Evolutionary conservation across 2,797 vertebrate species (phyloP).

Genomic region (Manis pentadactyla): DNA sequence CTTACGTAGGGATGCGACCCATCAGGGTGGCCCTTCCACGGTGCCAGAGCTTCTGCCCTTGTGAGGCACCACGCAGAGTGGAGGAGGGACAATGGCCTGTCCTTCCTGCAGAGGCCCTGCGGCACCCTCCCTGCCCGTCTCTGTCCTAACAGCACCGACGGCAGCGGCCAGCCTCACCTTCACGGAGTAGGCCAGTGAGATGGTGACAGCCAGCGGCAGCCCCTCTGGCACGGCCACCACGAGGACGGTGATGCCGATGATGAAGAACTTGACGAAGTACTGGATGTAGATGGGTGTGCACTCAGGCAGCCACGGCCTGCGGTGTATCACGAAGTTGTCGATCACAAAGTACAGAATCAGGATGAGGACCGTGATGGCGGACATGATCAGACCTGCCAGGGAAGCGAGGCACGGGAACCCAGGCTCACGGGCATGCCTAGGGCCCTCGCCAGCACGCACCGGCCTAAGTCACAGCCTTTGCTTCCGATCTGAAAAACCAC

Average conservation of each 20-base stretch:
- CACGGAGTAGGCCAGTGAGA: slow-evolving; percentile 97
- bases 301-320: slow-evolving; percentile 90
- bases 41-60: background rate
- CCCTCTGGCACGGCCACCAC: slow-evolving; percentile 98
- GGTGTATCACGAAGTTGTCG: slow-evolving; percentile 93
- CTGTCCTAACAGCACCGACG: background rate
- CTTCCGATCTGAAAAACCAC: background rate
- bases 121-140: background rate
- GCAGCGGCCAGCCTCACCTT: slow-evolving; percentile 89
- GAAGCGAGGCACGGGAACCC: background rate
- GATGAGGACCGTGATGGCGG: slow-evolving; percentile 95
- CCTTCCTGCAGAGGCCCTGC: background rate
- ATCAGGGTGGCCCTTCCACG: background rate
- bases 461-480: background rate
- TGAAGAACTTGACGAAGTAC: slow-evolving; percentile 99
- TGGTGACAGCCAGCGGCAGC: slow-evolving; percentile 96
- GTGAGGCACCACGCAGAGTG: background rate
- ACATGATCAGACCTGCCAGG: slow-evolving; percentile 95
- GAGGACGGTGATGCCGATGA: slow-evolving; percentile 97
- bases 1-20: background rate
- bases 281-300: slow-evolving; percentile 98
- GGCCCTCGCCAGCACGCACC: rapidly evolving
- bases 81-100: background rate
- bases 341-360: slow-evolving; percentile 97
- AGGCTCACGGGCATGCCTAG: background rate